Conservation (phyloP, 2,113 vertebrate genomes). For the Poecile atricapillus region DNA sequence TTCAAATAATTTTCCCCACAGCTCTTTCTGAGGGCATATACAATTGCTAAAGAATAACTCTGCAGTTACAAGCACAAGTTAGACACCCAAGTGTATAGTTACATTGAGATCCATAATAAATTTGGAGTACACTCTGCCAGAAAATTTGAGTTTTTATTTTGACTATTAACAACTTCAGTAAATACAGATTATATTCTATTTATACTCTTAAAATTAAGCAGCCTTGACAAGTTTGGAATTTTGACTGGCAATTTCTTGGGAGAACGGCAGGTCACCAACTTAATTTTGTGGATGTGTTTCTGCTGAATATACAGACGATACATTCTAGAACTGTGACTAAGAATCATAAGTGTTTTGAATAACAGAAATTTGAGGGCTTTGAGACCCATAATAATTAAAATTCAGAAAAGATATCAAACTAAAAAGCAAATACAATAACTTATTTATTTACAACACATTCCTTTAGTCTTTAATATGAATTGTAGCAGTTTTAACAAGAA, state of each 20-base stretch:
- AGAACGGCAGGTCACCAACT: not conserved
- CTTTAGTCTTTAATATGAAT: not conserved
- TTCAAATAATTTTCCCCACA: not conserved
- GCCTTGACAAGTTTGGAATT: not conserved
- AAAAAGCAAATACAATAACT: not conserved
- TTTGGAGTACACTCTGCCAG: not conserved
- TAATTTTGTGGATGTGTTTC: not conserved
- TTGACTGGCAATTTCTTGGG: not conserved
- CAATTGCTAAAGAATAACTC: not conserved
- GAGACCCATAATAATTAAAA: not conserved
- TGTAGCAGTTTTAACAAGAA: not conserved
- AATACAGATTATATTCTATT: not conserved
- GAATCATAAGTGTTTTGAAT: not conserved
- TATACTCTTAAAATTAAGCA: not conserved
- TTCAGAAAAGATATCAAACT: not conserved
- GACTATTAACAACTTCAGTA: not conserved
- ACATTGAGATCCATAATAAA: not conserved
- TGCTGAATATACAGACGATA: not conserved
- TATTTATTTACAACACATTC: not conserved
- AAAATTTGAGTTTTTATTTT: not conserved
- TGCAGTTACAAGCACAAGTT: not conserved
- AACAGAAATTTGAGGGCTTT: not conserved
- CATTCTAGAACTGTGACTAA: not conserved
- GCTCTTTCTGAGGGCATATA: not conserved
- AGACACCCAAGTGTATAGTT: not conserved